Evolutionary conservation across 2,888 invertebrate genomes (phyloP).

Genomic region (Acronicta psi): DNA sequence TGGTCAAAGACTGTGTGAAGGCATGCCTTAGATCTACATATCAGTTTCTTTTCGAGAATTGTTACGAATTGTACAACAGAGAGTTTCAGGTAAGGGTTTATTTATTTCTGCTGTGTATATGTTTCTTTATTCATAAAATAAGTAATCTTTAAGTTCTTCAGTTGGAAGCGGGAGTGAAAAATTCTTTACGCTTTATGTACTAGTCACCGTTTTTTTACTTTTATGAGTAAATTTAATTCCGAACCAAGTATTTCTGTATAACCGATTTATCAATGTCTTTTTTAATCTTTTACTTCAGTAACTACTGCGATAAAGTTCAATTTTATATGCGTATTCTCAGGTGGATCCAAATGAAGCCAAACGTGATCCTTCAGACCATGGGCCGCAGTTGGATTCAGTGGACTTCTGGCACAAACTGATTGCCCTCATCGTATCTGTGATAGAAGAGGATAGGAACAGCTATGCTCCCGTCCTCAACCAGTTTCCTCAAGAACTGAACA

Average conservation of each 20-base stretch:
- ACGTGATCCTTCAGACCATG: conserved; percentile 95
- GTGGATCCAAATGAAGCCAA: conserved; percentile 97
- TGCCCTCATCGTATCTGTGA: conserved; percentile 98
- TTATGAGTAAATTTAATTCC: no score
- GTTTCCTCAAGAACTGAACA: conserved; percentile 99
- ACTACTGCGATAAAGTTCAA: background rate
- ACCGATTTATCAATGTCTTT: no score
- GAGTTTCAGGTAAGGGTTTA: conserved; percentile 92
- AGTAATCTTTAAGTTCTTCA: no score
- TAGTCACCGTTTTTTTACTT: no score
- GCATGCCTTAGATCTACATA: conserved; percentile 99
- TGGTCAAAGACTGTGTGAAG: conserved; percentile 99
- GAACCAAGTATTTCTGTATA: no score
- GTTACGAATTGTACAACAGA: conserved; percentile 98
- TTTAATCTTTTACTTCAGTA: no score
- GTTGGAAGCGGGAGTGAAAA: no score
- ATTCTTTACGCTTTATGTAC: no score
- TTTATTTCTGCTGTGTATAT: no score
- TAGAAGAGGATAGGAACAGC: conserved; percentile 99
- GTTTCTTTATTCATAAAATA: conserved; percentile 7
- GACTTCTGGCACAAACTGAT: conserved; percentile 99
- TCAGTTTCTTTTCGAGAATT: conserved; percentile 99
- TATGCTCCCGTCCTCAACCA: conserved; percentile 99
- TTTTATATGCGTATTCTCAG: conserved; percentile 74
- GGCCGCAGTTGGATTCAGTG: conserved; percentile 95